Evolutionary conservation across 2,888 invertebrate genomes (phyloP).

Genomic region (Netelia inedita): DNA sequence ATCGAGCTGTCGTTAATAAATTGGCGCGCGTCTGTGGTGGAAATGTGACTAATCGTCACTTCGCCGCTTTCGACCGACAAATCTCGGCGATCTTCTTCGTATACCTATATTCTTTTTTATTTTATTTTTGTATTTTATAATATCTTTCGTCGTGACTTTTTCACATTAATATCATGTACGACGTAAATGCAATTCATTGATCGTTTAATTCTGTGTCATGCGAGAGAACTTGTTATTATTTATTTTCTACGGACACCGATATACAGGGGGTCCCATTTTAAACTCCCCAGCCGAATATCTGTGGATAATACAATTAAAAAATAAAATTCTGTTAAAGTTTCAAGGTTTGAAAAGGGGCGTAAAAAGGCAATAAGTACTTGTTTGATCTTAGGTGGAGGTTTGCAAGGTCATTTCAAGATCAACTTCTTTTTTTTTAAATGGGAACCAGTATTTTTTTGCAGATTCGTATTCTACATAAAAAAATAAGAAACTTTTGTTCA

Average conservation of each 20-base stretch:
- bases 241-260: not conserved
- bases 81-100: not conserved
- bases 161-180: not conserved
- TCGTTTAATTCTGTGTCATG: not conserved
- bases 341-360: no score
- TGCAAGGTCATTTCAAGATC: no score
- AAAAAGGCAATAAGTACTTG: no score
- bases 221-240: not conserved
- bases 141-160: not conserved
- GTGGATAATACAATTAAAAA: no score
- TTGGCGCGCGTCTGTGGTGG: not conserved
- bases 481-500: no score
- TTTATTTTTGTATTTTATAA: not conserved
- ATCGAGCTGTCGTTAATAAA: not conserved
- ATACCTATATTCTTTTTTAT: not conserved
- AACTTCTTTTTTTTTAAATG: no score
- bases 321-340: no score
- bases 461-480: no score
- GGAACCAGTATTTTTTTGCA: no score
- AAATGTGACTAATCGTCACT: not conserved
- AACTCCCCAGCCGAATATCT: no score
- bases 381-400: no score
- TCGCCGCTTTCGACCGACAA: not conserved
- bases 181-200: not conserved
- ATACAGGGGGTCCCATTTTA: no score